These are phyloP conservation scores for Melipona quadrifasciata DNA, from an alignment of 1,140 invertebrate species.

Conservation along the genomic window DNA sequence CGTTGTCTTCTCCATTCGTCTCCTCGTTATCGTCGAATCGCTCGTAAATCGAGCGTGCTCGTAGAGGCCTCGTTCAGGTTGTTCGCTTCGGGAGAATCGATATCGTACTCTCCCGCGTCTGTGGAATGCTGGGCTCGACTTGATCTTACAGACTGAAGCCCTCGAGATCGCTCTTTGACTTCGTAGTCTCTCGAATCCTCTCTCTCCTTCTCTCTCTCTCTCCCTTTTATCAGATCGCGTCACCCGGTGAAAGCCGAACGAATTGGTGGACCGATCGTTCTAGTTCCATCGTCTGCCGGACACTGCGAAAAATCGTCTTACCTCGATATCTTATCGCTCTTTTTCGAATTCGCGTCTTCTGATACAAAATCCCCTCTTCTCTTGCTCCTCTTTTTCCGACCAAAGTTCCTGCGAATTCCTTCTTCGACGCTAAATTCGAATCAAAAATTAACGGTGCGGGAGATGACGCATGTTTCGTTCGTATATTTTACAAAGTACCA, in stretches of 20 bases:
- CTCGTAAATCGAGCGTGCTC: slow-evolving; percentile 67
- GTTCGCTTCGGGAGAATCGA: slow-evolving; percentile 62
- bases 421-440: neutral
- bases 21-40: slow-evolving; percentile 67
- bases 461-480: neutral
- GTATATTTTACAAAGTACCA: too few species aligned
- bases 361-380: neutral
- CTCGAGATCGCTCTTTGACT: slow-evolving; percentile 64
- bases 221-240: slow-evolving; percentile 55
- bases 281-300: slow-evolving; percentile 34
- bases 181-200: slow-evolving; percentile 49
- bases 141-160: slow-evolving; percentile 53
- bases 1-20: slow-evolving; percentile 65
- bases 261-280: slow-evolving; percentile 44
- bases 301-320: slow-evolving; percentile 42
- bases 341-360: neutral
- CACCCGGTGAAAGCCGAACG: slow-evolving; percentile 39
- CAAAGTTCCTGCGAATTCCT: neutral
- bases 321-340: neutral
- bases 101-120: slow-evolving; percentile 50
- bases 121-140: slow-evolving; percentile 47
- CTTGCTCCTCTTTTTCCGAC: neutral
- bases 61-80: slow-evolving; percentile 47
- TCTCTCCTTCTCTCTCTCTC: slow-evolving; percentile 13
- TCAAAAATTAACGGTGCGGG: neutral